Base-by-base conservation (phyloP, 1,140 invertebrate species). In the Pemphigus obesinymphae region DNA sequence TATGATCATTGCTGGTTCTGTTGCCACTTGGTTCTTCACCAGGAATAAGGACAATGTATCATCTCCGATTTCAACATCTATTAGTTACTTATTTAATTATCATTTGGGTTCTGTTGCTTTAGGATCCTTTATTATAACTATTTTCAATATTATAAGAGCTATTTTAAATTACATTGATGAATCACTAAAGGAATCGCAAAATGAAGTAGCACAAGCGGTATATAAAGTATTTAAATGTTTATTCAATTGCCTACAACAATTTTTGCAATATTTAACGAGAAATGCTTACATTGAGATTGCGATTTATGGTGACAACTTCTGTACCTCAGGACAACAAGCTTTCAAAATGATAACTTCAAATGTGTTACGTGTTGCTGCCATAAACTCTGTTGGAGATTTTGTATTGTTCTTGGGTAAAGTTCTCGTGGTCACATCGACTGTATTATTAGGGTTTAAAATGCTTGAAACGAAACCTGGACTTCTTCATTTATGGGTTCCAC, bases 221-320 rank as follows among this genome's bases (percentile, higher is more conserved):
- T 83, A 89, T 58, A 90, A 90, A 85, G 92, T 91, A 83, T 94
- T 93, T 86, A 90, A 92, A 82, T 94, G 93, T 84, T 94, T 92
- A 85, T 87, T 94, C 0, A 91, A 89, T 85, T 92, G 91, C 84
- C 90, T 95, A 83, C 93, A 95, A 85, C 92, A 91, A 78, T 90
- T 91, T 84, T 86, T 95, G 3, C 91, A 92, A 85, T 94, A 90
- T 85, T 87, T 95, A 26, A 92, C 90, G 61, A 88, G 91, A 85
- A 94, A 95, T 88, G 93, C 93, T 11, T 95, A 93, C 85, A 93
- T 95, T 83, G 92, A 93, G 90, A 91, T 92, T 86, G 92, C 92
- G 34, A 93, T 94, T 83, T 91, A 91, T 85, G 92, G 93, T 7
- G 90, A 91, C 83, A 89, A 87, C 53, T 94, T 94, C 86, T 94